A percentile compares a stretch with the other conserved stretches of the same genome.
Evolutionary conservation across 2,113 vertebrate species (phyloP).

Genomic region (Platysteira castanea): DNA sequence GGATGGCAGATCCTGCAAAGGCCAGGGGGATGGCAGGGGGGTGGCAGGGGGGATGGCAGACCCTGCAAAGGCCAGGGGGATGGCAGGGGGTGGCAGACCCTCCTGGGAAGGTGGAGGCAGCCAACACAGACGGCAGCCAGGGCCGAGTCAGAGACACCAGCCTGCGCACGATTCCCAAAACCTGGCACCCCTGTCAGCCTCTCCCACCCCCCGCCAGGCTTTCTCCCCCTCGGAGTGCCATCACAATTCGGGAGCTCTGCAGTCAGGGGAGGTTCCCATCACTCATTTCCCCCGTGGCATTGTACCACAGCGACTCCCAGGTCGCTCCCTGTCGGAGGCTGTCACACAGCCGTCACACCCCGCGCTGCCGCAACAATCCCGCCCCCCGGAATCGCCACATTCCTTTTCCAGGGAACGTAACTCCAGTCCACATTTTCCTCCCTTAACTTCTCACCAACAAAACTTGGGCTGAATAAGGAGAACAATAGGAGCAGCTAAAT

Average conservation of each 20-base stretch:
- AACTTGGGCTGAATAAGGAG: neutral
- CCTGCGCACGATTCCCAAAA: neutral
- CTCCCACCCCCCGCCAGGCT: neutral
- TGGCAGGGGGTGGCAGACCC: neutral
- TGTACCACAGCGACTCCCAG: neutral
- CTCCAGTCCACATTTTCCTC: neutral
- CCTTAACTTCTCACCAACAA: neutral
- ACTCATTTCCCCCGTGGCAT: neutral
- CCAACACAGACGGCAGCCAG: neutral
- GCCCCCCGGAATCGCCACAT: neutral
- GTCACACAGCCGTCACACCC: neutral
- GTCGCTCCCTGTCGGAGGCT: neutral
- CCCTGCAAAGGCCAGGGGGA: neutral
- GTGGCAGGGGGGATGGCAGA: neutral
- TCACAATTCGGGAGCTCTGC: neutral
- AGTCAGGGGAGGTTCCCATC: neutral
- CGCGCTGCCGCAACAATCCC: neutral
- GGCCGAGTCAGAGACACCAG: neutral
- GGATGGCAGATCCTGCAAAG: neutral
- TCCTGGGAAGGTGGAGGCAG: neutral
- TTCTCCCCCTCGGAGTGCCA: neutral
- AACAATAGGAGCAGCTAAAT: neutral
- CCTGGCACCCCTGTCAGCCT: neutral
- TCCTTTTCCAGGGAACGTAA: neutral
- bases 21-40: too few relatives aligned